phyloP scores from a whole-genome alignment of 2,113 vertebrate species.

The Rhinolophus sinicus region DNA sequence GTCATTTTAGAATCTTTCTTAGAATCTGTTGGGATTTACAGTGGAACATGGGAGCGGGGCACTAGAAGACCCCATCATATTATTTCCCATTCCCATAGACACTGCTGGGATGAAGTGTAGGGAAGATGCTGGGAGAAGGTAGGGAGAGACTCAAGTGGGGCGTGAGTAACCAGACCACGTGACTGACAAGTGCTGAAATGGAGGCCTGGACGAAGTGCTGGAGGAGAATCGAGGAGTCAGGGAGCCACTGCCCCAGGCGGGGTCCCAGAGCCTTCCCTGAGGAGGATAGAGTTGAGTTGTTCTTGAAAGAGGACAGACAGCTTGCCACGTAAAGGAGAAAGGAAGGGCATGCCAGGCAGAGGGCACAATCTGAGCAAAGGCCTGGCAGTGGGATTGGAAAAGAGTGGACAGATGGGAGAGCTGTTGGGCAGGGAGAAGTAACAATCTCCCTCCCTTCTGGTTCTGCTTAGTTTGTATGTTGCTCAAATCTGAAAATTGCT shows the following conservation, averaged over 20 bases:
- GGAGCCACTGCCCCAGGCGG: neutral
- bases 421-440: accelerated
- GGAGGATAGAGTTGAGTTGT: neutral
- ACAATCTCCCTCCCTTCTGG: neutral
- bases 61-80: no score
- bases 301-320: neutral
- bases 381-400: neutral
- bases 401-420: neutral
- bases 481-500: neutral
- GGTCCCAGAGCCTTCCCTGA: neutral
- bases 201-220: accelerated
- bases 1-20: no score
- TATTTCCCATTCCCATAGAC: no score
- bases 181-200: neutral
- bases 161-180: accelerated
- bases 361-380: neutral
- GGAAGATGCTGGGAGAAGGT: neutral
- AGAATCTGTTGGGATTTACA: no score
- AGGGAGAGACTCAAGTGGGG: neutral
- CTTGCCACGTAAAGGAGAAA: neutral
- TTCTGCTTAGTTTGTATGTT: neutral
- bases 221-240: neutral
- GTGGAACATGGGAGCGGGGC: no score
- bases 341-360: neutral
- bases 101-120: neutral